These are phyloP conservation scores for Drosophila ohnishii DNA, from an alignment of 1,140 invertebrate species.

Conservation along the genomic window DNA sequence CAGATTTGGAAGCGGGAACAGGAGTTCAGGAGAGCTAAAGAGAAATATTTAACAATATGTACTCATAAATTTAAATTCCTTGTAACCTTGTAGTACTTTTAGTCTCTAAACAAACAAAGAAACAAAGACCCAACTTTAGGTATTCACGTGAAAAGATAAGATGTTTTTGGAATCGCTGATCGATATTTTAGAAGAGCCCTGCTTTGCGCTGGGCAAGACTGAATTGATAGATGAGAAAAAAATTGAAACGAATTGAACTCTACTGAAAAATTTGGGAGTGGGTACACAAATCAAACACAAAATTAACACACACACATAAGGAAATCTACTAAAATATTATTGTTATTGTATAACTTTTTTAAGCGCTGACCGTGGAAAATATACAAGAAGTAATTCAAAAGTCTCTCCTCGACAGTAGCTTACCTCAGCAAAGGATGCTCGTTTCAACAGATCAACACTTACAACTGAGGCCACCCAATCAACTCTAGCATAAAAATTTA, in stretches of 20 bases:
- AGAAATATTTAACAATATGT: constrained; percentile 49
- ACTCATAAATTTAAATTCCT: constrained; percentile 34
- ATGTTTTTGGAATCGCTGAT: constrained; percentile 55
- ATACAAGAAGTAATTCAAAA: constrained; percentile 31
- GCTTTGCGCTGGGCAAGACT: constrained; percentile 66
- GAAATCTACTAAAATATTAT: constrained; percentile 63
- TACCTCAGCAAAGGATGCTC: constrained; percentile 45
- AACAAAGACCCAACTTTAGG: constrained; percentile 45
- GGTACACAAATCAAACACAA: constrained; percentile 52
- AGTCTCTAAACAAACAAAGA: constrained; percentile 35
- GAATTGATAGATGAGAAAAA: constrained; percentile 65
- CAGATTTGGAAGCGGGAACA: constrained; percentile 8
- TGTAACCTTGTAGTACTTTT: constrained; percentile 57
- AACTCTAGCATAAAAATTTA: constrained; percentile 72
- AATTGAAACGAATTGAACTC: constrained; percentile 52
- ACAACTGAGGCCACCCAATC: constrained; percentile 55
- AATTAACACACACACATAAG: constrained; percentile 17
- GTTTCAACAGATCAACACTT: constrained; percentile 42
- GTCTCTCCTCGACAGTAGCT: constrained; percentile 62
- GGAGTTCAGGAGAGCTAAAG: constrained; percentile 1
- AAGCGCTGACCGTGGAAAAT: constrained; percentile 47
- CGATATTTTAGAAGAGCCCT: constrained; percentile 64
- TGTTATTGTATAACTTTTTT: constrained; percentile 79
- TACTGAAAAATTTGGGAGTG: constrained; percentile 60
- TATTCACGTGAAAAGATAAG: constrained; percentile 24